phyloP scores from a whole-genome alignment of 2,113 vertebrate genomes.

The Ailuropoda melanoleuca region DNA sequence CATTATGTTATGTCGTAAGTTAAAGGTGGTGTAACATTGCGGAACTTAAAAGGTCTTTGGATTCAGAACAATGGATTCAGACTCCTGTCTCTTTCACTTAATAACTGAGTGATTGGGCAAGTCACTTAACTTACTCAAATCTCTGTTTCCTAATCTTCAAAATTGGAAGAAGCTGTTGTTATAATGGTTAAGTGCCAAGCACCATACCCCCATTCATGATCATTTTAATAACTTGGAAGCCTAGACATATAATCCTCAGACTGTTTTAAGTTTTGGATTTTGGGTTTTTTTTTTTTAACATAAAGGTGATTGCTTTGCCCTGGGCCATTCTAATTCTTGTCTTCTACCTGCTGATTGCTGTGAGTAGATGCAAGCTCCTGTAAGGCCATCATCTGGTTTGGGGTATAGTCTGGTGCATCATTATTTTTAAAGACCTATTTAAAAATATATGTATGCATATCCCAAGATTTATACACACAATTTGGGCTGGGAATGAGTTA shows the following conservation, averaged over 20 bases:
- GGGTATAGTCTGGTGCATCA: neutral
- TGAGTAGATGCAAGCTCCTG: neutral
- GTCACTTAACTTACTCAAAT: neutral
- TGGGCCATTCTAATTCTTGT: neutral
- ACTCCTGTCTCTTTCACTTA: neutral
- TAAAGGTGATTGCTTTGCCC: neutral
- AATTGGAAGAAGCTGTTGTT: neutral
- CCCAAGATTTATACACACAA: neutral
- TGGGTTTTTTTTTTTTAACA: neutral
- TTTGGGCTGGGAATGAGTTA: constrained; percentile 21
- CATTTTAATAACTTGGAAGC: neutral
- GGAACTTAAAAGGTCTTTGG: neutral
- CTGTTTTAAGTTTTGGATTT: neutral
- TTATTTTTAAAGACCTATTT: neutral
- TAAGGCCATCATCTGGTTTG: neutral
- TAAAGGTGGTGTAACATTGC: neutral
- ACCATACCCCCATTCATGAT: neutral
- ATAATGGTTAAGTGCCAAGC: neutral
- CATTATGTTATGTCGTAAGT: neutral
- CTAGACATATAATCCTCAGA: neutral
- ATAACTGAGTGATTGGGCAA: neutral
- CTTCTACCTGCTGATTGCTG: neutral
- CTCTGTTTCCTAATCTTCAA: neutral
- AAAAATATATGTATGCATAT: neutral
- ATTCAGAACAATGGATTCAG: neutral